Conservation (phyloP, 2,888 invertebrate species). For the Synanthedon tipuliformis region DNA sequence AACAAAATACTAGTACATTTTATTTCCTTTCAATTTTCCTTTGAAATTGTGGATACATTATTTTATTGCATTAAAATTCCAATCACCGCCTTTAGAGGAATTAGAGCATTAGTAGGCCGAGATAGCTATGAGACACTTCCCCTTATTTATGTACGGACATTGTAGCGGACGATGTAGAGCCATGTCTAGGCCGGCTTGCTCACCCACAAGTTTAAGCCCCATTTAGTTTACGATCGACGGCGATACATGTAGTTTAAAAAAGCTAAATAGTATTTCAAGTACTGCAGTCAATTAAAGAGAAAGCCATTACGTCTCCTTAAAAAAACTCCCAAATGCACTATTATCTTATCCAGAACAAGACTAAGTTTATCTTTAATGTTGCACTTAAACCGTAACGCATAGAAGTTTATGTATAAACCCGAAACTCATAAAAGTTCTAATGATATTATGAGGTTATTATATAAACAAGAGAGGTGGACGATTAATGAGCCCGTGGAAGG, state of each 20-base stretch:
- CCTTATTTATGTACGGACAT: not conserved
- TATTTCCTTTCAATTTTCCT: too few species aligned
- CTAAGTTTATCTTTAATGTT: slow-evolving; percentile 25
- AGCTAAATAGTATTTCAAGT: slow-evolving; percentile 36
- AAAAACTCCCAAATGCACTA: slow-evolving; percentile 28
- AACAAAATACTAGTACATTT: too few species aligned
- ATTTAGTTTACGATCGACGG: slow-evolving; percentile 39
- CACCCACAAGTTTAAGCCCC: slow-evolving; percentile 6
- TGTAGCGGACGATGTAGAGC: not conserved
- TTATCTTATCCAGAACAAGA: slow-evolving; percentile 38
- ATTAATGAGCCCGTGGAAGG: slow-evolving; percentile 10
- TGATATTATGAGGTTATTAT: slow-evolving; percentile 33
- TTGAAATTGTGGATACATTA: too few species aligned
- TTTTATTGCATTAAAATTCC: too few species aligned
- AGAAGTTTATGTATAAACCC: slow-evolving; percentile 35
- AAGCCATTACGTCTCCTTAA: slow-evolving; percentile 23
- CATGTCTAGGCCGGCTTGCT: not conserved
- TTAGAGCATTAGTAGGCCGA: too few species aligned
- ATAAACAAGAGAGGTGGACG: slow-evolving; percentile 27
- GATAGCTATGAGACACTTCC: not conserved
- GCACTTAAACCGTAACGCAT: slow-evolving; percentile 27
- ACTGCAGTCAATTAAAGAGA: slow-evolving; percentile 46
- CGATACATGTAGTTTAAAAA: slow-evolving; percentile 22
- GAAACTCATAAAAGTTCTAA: slow-evolving; percentile 30
- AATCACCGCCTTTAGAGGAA: too few species aligned